Percentiles rank a stretch among this genome's conserved stretches.
phyloP scores from a whole-genome alignment of 35 echinoderm and acorn worm species.

The Apostichopus japonicus region DNA sequence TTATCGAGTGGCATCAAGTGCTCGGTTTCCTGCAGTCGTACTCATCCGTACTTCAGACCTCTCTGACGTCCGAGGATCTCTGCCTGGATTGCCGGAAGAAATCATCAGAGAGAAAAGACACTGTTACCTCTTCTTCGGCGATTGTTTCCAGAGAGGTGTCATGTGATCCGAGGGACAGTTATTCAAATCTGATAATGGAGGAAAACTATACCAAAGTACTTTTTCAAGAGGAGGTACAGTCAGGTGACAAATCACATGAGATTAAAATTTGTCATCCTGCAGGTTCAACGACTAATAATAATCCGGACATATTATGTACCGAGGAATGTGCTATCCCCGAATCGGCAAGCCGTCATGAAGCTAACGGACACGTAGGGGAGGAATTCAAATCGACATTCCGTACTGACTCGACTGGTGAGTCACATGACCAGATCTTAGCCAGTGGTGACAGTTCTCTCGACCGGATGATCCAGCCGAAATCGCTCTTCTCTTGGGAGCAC shows the following conservation, averaged over 20 bases:
- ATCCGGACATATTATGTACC: background rate
- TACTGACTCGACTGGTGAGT: too few species aligned
- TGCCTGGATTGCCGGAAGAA: slow-evolving; percentile 23
- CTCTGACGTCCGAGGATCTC: background rate
- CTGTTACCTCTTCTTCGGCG: background rate
- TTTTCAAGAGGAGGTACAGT: background rate
- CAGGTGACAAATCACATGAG: background rate
- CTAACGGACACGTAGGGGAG: too few species aligned
- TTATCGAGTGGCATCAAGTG: slow-evolving; percentile 16
- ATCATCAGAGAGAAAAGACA: background rate
- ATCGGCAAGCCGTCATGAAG: too few species aligned
- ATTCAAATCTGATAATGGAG: background rate
- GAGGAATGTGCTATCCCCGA: background rate
- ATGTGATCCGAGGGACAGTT: background rate
- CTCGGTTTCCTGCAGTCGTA: background rate
- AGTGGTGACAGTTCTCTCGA: background rate
- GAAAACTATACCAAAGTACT: background rate
- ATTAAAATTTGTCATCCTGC: background rate
- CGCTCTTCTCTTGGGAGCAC: slow-evolving; percentile 4
- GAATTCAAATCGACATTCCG: too few species aligned
- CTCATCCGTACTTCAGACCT: background rate
- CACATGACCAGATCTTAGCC: too few species aligned
- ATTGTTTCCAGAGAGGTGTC: background rate
- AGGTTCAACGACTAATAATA: background rate
- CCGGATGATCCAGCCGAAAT: background rate